Percentiles rank a stretch among this genome's conserved stretches.
phyloP scores from a whole-genome alignment of 2,797 vertebrate species.

The Myotis findleyi region DNA sequence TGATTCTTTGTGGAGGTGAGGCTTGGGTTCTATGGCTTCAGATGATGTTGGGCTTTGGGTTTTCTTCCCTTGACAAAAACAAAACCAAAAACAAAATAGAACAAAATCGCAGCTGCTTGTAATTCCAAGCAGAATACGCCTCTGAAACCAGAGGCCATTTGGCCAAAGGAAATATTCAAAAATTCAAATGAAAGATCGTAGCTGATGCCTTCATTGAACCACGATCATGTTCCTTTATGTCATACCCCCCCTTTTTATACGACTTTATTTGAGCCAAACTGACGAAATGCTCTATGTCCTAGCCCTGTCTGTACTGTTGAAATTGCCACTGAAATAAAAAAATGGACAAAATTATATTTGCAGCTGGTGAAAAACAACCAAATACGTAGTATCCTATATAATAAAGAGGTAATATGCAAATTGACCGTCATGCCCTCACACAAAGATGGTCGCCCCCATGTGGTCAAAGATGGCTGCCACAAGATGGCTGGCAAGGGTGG shows the following conservation, averaged over 20 bases:
- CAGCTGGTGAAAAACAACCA: not conserved
- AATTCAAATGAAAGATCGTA: not conserved
- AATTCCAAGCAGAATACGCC: not conserved
- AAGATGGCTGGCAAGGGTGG: too few species aligned
- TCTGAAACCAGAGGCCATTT: not conserved
- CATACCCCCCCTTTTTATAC: not conserved
- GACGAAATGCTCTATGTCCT: not conserved
- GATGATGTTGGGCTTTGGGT: not conserved
- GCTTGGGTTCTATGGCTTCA: accelerated
- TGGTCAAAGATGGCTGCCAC: too few species aligned
- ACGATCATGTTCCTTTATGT: accelerated
- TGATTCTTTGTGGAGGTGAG: not conserved
- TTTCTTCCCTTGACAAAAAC: not conserved
- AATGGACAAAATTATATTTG: not conserved
- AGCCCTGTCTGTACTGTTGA: not conserved
- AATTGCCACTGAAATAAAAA: not conserved
- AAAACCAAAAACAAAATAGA: not conserved
- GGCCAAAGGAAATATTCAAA: not conserved
- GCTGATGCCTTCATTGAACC: not conserved
- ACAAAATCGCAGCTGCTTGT: not conserved
- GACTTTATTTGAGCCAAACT: not conserved
- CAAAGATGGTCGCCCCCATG: too few species aligned
- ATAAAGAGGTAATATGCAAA: too few species aligned
- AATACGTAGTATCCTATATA: too few species aligned
- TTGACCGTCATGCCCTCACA: too few species aligned